Evolutionary conservation across 2,797 vertebrate species (phyloP), one percentile per base, ranked within the genome.

Genomic region (Ciconia nigra): DNA sequence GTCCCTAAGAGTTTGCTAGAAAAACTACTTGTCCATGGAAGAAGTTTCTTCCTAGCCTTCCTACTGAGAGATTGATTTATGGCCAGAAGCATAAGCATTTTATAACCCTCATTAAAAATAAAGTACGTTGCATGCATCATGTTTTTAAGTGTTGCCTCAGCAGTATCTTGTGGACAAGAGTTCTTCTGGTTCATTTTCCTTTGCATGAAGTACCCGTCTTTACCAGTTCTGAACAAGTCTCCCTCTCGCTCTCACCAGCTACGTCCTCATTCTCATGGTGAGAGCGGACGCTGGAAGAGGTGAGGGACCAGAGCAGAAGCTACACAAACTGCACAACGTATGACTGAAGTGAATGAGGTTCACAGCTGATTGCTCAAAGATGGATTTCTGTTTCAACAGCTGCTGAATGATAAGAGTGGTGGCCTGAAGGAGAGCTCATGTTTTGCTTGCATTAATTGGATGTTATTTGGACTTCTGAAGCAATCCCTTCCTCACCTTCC

Each of bases 231-330:
- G 29, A 70, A 55, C 2, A 2, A 72, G 54, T 52, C 13, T 62
- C 21, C 33, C 21, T 70, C 39, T 57, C 2, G 1, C 35, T 66
- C 19, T 73, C 46, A 26, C 8, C 41, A 69, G n/a, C 59, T 77
- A 7, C 24, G 21, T 29, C 59, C 26, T 67, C 1, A 0, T 71
- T 89, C 51, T 76, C 35, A 13, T 0, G 1, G 25, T 67, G 84
- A 70, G 31, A 31, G 21, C 7, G 4, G 51, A 12, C 2, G 6
- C 31, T 76, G 55, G 52, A 77, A 66, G 51, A 89, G 39, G 13
- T n/a, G 63, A 9, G 42, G 28, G 12, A 52, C 39, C 44, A 67
- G 33, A 89, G 51, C 25, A 79, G 35, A 85, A 84, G 52, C 37
- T 44, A 37, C 21, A 67, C 22, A 44, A 82, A 57, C 52, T 66